Base-by-base conservation (phyloP, 2,797 vertebrate species). In the Zenarchopterus dispar region DNA sequence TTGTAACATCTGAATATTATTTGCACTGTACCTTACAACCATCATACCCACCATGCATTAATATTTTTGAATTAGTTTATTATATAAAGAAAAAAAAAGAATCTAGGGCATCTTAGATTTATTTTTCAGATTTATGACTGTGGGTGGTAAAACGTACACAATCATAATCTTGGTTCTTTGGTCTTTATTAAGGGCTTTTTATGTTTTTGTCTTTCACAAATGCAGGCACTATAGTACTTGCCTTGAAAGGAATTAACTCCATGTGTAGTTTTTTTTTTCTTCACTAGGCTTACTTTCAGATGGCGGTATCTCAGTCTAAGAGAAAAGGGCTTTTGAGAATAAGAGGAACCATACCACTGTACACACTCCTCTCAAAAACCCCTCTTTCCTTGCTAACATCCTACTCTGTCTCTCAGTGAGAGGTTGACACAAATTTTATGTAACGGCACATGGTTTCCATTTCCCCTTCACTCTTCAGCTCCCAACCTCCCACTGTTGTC, bases 391-490 rank as follows among this genome's bases (percentile, higher is more conserved):
- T 58, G 68, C 64, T 77, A 21, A 45, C 56, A 62, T 62, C 54
- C 31, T 56, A 36, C 52, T 78, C 47, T 62, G 41, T 73, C 57
- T 55, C 44, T 80, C 66, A 56, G 59, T 70, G 46, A 78, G 59
- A 70, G 56, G 61, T 50, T 69, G 81, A 84, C 75, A 73, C 43
- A 58, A 39, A 67, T 78, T 80, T 80, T 64, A 78, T 65, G 48
- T 62, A 78, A 75, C 48, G 63, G 62, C 89, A 88, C 65, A 79
- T 87, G 84, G 79, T 89, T 88, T 83, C 51, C 17, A 88, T 90
- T 91, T 84, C 63, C 75, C 51, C 23, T 60, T 68, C 50, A 22
- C 54, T 73, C 50, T 62, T 50, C 33, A 47, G 36, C 51, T 67
- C 46, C 49, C 55, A 61, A 48, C 48, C 71, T 71, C 56, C 62